phyloP scores from a whole-genome alignment of 2,797 vertebrate species.

The Spinus olivaceus region DNA sequence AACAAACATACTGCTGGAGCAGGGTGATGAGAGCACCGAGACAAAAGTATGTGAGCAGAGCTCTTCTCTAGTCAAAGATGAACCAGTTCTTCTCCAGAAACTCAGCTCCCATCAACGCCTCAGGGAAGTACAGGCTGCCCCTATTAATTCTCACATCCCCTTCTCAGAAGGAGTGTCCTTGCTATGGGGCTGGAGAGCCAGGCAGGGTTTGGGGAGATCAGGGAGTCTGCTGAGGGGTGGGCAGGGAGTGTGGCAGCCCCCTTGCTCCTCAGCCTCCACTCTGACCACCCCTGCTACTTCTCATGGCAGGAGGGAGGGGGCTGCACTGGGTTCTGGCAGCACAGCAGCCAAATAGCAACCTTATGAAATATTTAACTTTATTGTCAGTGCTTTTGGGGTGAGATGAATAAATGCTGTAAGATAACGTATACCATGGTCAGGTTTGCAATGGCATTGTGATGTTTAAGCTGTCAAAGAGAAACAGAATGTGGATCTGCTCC shows the following conservation, averaged over 20 bases:
- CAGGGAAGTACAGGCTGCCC: background rate
- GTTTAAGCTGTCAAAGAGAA: background rate
- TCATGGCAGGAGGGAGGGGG: fast-evolving
- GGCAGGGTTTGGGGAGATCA: background rate
- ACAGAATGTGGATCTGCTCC: background rate
- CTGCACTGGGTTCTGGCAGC: background rate
- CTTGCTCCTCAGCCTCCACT: background rate
- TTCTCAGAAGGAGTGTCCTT: background rate
- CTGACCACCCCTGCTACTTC: background rate
- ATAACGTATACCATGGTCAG: fast-evolving
- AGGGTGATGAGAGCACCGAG: fast-evolving
- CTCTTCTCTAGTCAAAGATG: background rate
- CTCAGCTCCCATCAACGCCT: background rate
- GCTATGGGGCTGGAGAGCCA: background rate
- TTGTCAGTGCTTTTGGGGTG: background rate
- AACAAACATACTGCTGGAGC: fast-evolving
- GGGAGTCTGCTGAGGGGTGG: background rate
- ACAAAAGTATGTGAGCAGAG: background rate
- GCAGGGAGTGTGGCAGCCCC: background rate
- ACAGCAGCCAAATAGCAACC: background rate
- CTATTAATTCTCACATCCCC: background rate
- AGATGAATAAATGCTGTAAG: background rate
- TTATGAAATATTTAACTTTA: background rate
- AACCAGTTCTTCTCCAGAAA: background rate
- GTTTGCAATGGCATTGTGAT: background rate